Evolutionary conservation across 2,888 invertebrate genomes (phyloP).

Genomic region (Panzeria rudis): DNA sequence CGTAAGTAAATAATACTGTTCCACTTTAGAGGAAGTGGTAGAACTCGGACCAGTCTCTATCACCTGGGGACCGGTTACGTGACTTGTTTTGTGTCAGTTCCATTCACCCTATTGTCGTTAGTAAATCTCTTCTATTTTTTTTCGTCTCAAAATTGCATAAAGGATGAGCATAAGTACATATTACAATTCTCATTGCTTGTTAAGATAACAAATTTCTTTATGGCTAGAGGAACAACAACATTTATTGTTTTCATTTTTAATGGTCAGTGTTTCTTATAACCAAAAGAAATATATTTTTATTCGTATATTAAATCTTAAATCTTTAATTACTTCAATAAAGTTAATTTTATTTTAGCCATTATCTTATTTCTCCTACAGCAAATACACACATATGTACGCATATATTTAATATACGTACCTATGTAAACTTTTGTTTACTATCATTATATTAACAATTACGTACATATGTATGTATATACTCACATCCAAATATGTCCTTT

Average conservation of each 20-base stretch:
- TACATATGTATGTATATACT: background rate
- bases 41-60: too few species aligned
- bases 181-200: background rate
- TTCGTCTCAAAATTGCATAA: background rate
- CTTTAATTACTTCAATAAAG: constrained; percentile 5
- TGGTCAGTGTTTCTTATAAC: background rate
- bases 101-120: too few species aligned
- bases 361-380: background rate
- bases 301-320: background rate
- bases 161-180: background rate
- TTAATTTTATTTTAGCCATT: background rate
- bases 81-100: too few species aligned
- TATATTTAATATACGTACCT: background rate
- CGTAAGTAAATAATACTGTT: too few species aligned
- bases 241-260: background rate
- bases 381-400: background rate
- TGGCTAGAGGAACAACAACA: background rate
- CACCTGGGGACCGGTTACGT: too few species aligned
- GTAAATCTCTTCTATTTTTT: too few species aligned
- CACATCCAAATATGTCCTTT: too few species aligned
- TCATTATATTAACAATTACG: background rate
- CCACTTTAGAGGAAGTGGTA: too few species aligned
- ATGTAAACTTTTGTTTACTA: background rate
- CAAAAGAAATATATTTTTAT: background rate
- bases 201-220: background rate